A percentile compares a stretch with the other conserved stretches of the same genome.
Conservation (phyloP, 2,797 vertebrate species). For the Girardinus metallicus region DNA sequence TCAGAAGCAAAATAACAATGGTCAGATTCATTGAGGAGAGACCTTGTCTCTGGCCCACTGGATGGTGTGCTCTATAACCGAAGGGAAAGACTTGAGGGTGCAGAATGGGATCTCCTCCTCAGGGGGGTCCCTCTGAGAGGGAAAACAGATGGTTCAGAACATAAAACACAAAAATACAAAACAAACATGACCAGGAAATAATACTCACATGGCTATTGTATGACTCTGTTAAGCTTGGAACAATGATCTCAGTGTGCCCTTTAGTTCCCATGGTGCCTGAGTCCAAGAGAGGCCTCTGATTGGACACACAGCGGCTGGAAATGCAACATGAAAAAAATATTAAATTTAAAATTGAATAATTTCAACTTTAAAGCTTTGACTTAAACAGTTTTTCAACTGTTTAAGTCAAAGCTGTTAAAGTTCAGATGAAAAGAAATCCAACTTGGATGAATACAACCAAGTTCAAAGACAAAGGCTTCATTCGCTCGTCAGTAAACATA, state of each 20-base stretch:
- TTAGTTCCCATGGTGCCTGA: slow-evolving; percentile 99
- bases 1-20: neutral
- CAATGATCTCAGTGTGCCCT: slow-evolving; percentile 96
- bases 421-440: neutral
- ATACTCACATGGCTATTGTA: slow-evolving; percentile 97
- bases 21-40: slow-evolving; percentile 19
- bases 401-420: neutral
- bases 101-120: slow-evolving; percentile 99
- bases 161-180: neutral
- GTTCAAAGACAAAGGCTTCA: neutral
- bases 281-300: slow-evolving; percentile 93
- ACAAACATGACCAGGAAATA: neutral
- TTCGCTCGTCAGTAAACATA: neutral
- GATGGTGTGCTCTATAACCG: slow-evolving; percentile 97
- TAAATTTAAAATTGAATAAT: too few relatives aligned
- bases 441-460: neutral
- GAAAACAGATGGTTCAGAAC: slow-evolving; percentile 12
- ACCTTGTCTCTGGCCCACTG: slow-evolving; percentile 99
- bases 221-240: slow-evolving; percentile 95
- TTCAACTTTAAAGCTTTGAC: neutral
- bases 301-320: slow-evolving; percentile 92
- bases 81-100: slow-evolving; percentile 98
- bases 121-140: slow-evolving; percentile 91
- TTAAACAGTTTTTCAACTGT: neutral
- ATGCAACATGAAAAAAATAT: neutral